Conservation (phyloP, 2,113 vertebrate species). For the Hystrix cristata region DNA sequence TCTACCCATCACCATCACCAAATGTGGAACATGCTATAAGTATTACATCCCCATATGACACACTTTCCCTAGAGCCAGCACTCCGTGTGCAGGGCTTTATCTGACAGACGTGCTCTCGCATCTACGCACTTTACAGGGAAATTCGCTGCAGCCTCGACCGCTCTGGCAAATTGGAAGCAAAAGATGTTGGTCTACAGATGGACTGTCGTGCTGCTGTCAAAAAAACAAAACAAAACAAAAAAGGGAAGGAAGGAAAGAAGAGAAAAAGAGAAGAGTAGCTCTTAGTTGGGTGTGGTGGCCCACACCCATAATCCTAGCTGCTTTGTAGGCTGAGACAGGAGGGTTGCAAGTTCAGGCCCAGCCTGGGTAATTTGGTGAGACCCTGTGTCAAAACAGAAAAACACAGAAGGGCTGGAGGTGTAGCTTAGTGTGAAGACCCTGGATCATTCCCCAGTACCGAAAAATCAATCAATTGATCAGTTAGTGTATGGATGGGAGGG, state of each 20-base stretch:
- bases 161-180: neutral
- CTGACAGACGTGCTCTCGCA: neutral
- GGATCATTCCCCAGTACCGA: neutral
- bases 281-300: neutral
- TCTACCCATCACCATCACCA: neutral
- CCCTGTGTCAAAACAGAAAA: neutral
- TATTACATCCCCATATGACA: neutral
- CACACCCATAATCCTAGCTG: neutral
- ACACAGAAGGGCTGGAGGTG: neutral
- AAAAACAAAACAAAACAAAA: neutral
- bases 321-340: neutral
- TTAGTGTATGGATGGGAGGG: neutral
- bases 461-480: neutral
- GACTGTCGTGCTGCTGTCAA: neutral
- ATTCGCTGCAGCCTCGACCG: neutral
- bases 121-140: conserved; percentile 11
- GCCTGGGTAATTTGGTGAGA: neutral
- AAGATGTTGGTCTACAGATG: neutral
- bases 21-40: neutral
- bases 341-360: neutral
- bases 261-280: neutral
- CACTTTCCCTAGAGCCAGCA: neutral
- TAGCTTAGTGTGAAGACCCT: neutral
- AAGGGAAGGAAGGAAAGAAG: neutral
- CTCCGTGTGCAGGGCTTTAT: neutral